Base-by-base conservation (phyloP, 2,888 invertebrate species). In the Meiosimyza platycephala region DNA sequence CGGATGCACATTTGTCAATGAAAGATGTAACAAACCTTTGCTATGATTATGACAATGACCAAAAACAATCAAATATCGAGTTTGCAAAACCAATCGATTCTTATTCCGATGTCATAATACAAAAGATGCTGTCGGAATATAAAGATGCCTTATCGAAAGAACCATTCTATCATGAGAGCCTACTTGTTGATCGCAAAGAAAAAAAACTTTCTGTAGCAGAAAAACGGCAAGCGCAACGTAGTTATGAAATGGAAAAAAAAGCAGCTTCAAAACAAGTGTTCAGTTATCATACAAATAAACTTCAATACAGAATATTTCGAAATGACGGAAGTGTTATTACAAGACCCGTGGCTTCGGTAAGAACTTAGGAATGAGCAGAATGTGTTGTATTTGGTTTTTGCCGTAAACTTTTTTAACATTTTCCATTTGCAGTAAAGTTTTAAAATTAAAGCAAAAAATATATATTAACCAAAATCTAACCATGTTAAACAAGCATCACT, bases 111-210 rank as follows among this genome's bases (percentile, higher is more conserved):
- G 90, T 92, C 65, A 91, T 97, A 62, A 91, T 98, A 89, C 92
- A 94, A 84, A 93, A 92, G 74, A 86, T 94, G 28, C 87, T 94
- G 60, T 89, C 90, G 71, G 86, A 90, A 40, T 90, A 92, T 78
- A 91, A 92, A 16, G 89, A 89, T 54, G 86, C 90, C 66, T 87
- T 94, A 73, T 93, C 92, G 73, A 94, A 93, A 87, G 94, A 94
- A 82, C 98, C 98, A 0, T 98, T 98, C 88, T 95, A 96, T 80
- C 98, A 99, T 83, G 98, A 99, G 86, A 97, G 97, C 12, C 89
- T 98, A 70, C 89, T 99, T 50, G 94, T 98, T 5, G 98, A 98
- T 87, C 91, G 97, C 59, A 97, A 98, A 84, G 98, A 98, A 82
- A 95, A 97, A 86, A 96, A 97, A 82, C 88, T 98, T 59, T 97